These are phyloP conservation scores for Lucilia cuprina DNA, from an alignment of 1,140 invertebrate species.

Conservation along the genomic window DNA sequence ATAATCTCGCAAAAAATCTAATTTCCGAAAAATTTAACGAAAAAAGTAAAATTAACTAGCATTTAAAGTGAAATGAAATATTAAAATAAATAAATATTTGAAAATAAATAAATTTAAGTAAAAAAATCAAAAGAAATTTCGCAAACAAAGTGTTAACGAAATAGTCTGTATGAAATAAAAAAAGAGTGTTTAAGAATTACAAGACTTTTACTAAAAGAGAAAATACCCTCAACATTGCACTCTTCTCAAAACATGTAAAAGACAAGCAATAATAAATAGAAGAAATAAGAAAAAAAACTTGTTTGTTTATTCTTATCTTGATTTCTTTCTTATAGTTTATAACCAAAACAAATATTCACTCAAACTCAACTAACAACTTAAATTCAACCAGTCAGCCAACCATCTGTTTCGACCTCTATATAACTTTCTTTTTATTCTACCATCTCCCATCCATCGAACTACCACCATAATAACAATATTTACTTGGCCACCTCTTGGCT, in stretches of 20 bases:
- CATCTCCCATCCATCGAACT: not conserved
- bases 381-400: not conserved
- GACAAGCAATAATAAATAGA: not conserved
- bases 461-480: not conserved
- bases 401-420: conserved; percentile 34
- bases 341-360: not conserved
- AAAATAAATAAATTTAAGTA: no score
- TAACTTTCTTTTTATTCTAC: conserved; percentile 29
- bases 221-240: not conserved
- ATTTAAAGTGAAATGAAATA: not conserved
- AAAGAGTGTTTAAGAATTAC: not conserved
- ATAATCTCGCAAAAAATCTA: not conserved
- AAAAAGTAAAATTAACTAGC: not conserved
- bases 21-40: not conserved
- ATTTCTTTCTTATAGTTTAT: not conserved
- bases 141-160: no score
- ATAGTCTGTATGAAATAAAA: no score
- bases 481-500: not conserved
- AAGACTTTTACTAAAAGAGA: not conserved
- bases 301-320: conserved; percentile 17
- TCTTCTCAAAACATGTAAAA: not conserved
- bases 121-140: no score
- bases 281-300: not conserved
- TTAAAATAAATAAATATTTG: not conserved
- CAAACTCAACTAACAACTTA: not conserved